A percentile compares a stretch with the other conserved stretches of the same genome.
These are phyloP conservation scores for Eurystomus glaucurus DNA, from an alignment of 2,797 vertebrate species.

Conservation along the genomic window DNA sequence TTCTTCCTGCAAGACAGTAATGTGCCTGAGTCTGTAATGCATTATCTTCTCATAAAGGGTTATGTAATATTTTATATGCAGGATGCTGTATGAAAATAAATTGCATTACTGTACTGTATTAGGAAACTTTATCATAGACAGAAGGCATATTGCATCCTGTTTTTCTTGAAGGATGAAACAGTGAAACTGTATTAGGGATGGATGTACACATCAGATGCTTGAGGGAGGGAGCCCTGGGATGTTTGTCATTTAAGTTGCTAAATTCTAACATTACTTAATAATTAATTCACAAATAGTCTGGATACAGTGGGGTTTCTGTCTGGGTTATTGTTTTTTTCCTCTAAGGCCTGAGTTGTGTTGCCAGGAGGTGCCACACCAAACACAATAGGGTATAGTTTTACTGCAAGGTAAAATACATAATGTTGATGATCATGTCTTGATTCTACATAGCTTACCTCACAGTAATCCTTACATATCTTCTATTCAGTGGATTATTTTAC, in stretches of 20 bases:
- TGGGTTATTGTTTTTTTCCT: neutral
- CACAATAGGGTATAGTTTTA: neutral
- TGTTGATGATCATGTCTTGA: neutral
- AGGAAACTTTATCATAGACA: conserved; percentile 76
- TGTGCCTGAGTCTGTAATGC: conserved; percentile 69
- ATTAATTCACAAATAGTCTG: conserved; percentile 26
- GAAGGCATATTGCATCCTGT: conserved; percentile 74
- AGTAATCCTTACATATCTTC: neutral
- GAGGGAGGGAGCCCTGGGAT: neutral
- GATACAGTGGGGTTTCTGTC: neutral
- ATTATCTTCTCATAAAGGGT: conserved; percentile 75
- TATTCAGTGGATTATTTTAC: neutral
- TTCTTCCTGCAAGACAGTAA: conserved; percentile 69
- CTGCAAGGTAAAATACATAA: neutral
- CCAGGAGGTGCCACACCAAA: neutral
- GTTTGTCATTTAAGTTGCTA: conserved; percentile 19
- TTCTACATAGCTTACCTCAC: neutral
- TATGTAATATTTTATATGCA: conserved; percentile 76
- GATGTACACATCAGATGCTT: neutral
- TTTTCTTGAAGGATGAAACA: conserved; percentile 68
- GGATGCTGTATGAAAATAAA: conserved; percentile 77
- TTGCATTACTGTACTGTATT: conserved; percentile 73
- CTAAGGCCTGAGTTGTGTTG: neutral
- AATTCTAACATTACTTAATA: conserved; percentile 49
- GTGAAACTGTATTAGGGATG: neutral